Percentiles rank a stretch among this genome's conserved stretches.
These are phyloP conservation scores for Sinocyclocheilus rhinocerous DNA, from an alignment of 2,113 vertebrate species.

Conservation along the genomic window DNA sequence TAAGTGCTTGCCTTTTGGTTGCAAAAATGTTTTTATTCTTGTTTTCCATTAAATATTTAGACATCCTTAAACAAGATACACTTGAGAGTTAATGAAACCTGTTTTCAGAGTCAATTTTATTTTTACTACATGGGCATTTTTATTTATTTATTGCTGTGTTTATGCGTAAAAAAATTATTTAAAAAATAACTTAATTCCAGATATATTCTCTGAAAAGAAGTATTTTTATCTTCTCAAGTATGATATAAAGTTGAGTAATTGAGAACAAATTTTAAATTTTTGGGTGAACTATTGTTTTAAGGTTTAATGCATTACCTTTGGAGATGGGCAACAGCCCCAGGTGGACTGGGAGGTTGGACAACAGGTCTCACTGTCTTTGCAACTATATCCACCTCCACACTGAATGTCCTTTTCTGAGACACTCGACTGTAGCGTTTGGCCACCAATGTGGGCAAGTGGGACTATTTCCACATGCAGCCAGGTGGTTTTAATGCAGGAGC, in stretches of 20 bases:
- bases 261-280: neutral
- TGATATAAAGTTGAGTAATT: too few relatives aligned
- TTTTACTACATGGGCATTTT: too few relatives aligned
- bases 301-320: slow-evolving; percentile 55
- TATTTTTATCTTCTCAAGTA: too few relatives aligned
- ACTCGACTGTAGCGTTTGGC: neutral
- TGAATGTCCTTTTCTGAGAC: slow-evolving; percentile 2
- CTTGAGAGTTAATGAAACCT: too few relatives aligned
- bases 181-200: too few relatives aligned
- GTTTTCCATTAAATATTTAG: neutral
- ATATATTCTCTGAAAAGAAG: too few relatives aligned
- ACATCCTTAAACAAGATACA: too few relatives aligned
- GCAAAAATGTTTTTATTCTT: neutral
- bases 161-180: neutral
- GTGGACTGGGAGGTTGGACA: slow-evolving; percentile 60
- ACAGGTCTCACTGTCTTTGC: slow-evolving; percentile 68
- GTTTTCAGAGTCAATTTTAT: too few relatives aligned
- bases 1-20: neutral
- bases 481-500: slow-evolving; percentile 62
- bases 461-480: slow-evolving; percentile 58
- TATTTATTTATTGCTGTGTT: neutral
- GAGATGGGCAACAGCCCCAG: slow-evolving; percentile 74
- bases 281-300: neutral
- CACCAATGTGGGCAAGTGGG: slow-evolving; percentile 55
- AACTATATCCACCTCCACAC: slow-evolving; percentile 61